Conservation (phyloP, 2,888 invertebrate genomes). For the Ischnus inquisitorius region DNA sequence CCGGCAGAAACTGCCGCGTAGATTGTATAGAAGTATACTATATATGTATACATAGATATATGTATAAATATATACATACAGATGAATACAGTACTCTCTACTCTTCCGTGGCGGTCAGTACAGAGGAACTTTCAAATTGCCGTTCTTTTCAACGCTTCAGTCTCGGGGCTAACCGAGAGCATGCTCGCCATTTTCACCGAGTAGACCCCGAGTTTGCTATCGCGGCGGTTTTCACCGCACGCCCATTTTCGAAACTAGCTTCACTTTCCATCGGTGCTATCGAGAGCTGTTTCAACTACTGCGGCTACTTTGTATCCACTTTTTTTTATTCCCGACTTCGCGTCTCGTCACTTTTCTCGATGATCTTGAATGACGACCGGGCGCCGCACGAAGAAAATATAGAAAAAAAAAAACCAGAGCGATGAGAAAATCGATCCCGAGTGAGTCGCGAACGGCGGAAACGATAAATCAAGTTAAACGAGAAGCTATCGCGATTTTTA, state of each 20-base stretch:
- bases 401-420: conserved; percentile 10
- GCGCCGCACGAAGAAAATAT: background rate
- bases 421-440: conserved; percentile 26
- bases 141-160: conserved; percentile 72
- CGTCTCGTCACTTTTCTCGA: conserved; percentile 27
- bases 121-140: conserved; percentile 80
- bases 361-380: conserved; percentile 22
- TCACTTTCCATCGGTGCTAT: conserved; percentile 57
- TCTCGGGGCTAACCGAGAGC: conserved; percentile 33
- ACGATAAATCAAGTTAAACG: conserved; percentile 41
- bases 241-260: conserved; percentile 64
- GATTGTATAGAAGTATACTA: background rate
- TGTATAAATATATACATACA: conserved; percentile 21
- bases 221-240: conserved; percentile 60
- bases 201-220: conserved; percentile 32
- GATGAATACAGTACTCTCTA: conserved; percentile 36
- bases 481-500: conserved; percentile 4
- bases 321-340: background rate
- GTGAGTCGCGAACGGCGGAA: conserved; percentile 36
- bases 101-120: conserved; percentile 49
- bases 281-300: conserved; percentile 30
- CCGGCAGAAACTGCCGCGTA: conserved; percentile 27
- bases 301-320: background rate
- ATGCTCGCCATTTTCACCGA: conserved; percentile 63
- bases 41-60: background rate